Percentiles rank a stretch among this genome's conserved stretches.
These are phyloP conservation scores for Drepana arcuata DNA, from an alignment of 1,140 invertebrate genomes.

Conservation along the genomic window DNA sequence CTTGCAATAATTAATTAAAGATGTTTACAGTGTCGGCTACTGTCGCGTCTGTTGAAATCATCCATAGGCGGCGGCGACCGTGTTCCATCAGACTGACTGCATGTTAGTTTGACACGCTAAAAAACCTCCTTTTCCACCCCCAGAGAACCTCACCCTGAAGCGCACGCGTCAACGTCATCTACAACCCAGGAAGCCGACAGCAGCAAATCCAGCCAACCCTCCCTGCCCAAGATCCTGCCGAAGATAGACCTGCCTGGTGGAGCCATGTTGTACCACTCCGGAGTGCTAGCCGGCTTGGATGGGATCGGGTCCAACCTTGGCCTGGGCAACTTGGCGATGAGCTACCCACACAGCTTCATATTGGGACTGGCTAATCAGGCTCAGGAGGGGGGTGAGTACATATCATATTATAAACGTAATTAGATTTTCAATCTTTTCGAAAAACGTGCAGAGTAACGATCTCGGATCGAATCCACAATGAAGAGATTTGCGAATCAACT, in stretches of 20 bases:
- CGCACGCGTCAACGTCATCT: constrained; percentile 43
- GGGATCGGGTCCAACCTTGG: constrained; percentile 47
- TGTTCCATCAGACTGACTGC: too few species aligned
- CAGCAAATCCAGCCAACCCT: constrained; percentile 35
- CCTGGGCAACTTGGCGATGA: constrained; percentile 53
- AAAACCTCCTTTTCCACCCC: constrained; percentile 4
- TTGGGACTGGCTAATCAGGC: constrained; percentile 57
- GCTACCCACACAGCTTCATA: constrained; percentile 57
- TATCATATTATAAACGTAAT: too few species aligned
- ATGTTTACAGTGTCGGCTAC: too few species aligned
- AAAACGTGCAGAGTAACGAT: too few species aligned
- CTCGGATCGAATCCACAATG: too few species aligned
- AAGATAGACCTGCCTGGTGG: constrained; percentile 56
- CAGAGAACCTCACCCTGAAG: constrained; percentile 33
- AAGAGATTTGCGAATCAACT: too few species aligned
- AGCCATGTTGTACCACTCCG: constrained; percentile 52
- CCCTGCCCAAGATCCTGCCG: constrained; percentile 43
- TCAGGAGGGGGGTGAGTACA: constrained; percentile 47
- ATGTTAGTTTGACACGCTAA: too few species aligned
- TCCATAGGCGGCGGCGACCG: too few species aligned
- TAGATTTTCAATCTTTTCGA: too few species aligned
- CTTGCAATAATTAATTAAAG: too few species aligned
- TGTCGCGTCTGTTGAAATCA: too few species aligned
- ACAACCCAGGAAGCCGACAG: constrained; percentile 46
- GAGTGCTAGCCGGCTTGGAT: constrained; percentile 45